phyloP scores from a whole-genome alignment of 1,140 invertebrate genomes.

The Drosophila yakuba region DNA sequence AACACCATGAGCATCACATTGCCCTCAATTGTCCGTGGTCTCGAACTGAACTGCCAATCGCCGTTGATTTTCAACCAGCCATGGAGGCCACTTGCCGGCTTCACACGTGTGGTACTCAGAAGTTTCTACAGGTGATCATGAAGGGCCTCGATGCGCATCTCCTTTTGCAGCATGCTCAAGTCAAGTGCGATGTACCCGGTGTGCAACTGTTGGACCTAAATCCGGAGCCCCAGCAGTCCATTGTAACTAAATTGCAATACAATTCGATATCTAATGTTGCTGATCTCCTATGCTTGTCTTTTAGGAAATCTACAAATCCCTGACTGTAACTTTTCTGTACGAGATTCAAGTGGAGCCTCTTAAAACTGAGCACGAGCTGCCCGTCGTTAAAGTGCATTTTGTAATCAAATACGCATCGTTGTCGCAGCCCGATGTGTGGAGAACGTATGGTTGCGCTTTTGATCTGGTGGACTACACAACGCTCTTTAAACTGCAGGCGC shows the following conservation, averaged over 20 bases:
- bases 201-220: slow-evolving; percentile 88
- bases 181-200: slow-evolving; percentile 86
- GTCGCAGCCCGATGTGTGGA: slow-evolving; percentile 85
- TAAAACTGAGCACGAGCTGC: slow-evolving; percentile 85
- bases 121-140: slow-evolving; percentile 92
- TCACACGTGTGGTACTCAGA: slow-evolving; percentile 92
- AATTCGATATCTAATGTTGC: not conserved
- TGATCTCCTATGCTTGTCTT: not conserved
- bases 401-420: slow-evolving; percentile 87
- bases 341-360: slow-evolving; percentile 87
- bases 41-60: slow-evolving; percentile 88
- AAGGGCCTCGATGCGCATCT: slow-evolving; percentile 88
- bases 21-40: slow-evolving; percentile 91
- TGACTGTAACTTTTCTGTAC: slow-evolving; percentile 90
- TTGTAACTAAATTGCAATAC: slow-evolving; percentile 36
- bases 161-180: slow-evolving; percentile 87
- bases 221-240: slow-evolving; percentile 84
- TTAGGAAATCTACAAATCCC: slow-evolving; percentile 83
- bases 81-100: slow-evolving; percentile 92
- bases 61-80: slow-evolving; percentile 92
- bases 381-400: slow-evolving; percentile 89
- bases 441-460: slow-evolving; percentile 86
- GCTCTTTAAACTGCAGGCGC: slow-evolving; percentile 92
- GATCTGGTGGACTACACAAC: slow-evolving; percentile 89
- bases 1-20: slow-evolving; percentile 85